Base-by-base conservation (phyloP, 1,140 invertebrate genomes). In the Drosophila ohnishii region DNA sequence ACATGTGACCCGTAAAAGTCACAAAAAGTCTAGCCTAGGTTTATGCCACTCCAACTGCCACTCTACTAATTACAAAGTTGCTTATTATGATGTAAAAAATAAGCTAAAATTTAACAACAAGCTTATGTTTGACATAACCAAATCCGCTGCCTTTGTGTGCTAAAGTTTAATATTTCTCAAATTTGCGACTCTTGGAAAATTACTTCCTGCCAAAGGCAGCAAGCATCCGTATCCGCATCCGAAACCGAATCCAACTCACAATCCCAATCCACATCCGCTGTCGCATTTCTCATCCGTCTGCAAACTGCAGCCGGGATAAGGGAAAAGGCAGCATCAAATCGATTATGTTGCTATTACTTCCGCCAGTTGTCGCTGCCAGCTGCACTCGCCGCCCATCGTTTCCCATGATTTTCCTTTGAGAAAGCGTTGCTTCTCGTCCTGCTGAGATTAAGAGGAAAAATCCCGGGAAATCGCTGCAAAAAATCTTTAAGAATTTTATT, bases 311-410 rank as follows among this genome's bases (percentile, higher is more conserved):
- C 59, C 44, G 16, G 37, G 50, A 16, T 47, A 39, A 71, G 42
- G 65, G 37, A 65, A 37, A 34, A 71, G 37, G 79, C 73, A 71
- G 72, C 75, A 79, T 66, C 79, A 79, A 87, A 88, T 86, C 83
- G 83, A 86, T 87, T 86, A 86, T 86, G 83, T 87, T 88, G 83
- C 83, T 86, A 86, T 86, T 86, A 86, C 83, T 86, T 86, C 84
- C 83, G 83, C 79, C 83, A 88, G 79, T 72, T 87, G 83, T 72
- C 83, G 71, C 57, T 73, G 62, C 57, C 83, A 86, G 83, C 74
- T 87, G 83, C 79, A 86, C 50, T 67, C 37, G 45, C 39, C 42
- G 37, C 44, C 50, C 45, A 22, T 7, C n/a, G 34, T 40, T 39
- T 60, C 9, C 30, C 45, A 48, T 25, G 37, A 44, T 35, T 66